Conservation (phyloP, 2,797 vertebrate species). For the Salmo trutta region DNA sequence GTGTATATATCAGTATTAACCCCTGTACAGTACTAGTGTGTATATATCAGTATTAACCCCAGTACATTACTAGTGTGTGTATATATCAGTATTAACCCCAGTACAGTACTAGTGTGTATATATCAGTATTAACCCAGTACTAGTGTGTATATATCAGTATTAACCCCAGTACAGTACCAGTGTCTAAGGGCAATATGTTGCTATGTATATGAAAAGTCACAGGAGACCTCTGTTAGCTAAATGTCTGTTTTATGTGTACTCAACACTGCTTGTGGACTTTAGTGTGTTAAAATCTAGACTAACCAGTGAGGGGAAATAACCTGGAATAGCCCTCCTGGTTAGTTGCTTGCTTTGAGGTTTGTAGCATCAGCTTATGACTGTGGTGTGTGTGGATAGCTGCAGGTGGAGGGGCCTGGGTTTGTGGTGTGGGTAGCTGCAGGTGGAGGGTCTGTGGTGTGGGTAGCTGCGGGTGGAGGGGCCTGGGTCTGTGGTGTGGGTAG, state of each 20-base stretch:
- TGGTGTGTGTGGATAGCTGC: conserved; percentile 9
- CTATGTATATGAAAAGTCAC: no score
- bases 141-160: no score
- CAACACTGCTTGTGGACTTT: neutral
- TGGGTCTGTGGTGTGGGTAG: neutral
- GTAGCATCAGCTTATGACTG: neutral
- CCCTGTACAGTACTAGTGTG: no score
- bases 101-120: no score
- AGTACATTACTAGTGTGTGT: no score
- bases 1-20: no score
- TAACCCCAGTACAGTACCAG: no score
- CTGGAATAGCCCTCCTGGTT: neutral
- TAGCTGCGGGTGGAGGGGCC: neutral
- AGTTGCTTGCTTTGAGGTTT: neutral
- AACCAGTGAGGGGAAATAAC: neutral
- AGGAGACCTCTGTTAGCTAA: neutral
- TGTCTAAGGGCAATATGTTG: no score
- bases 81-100: no score
- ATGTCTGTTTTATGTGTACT: neutral
- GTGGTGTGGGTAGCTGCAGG: neutral
- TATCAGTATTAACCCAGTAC: no score
- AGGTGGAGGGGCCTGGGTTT: neutral
- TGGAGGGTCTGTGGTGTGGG: neutral
- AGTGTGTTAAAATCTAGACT: neutral
- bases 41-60: no score